Percentiles rank a stretch among this genome's conserved stretches.
phyloP scores from a whole-genome alignment of 2,797 vertebrate genomes.

The Fringilla coelebs region DNA sequence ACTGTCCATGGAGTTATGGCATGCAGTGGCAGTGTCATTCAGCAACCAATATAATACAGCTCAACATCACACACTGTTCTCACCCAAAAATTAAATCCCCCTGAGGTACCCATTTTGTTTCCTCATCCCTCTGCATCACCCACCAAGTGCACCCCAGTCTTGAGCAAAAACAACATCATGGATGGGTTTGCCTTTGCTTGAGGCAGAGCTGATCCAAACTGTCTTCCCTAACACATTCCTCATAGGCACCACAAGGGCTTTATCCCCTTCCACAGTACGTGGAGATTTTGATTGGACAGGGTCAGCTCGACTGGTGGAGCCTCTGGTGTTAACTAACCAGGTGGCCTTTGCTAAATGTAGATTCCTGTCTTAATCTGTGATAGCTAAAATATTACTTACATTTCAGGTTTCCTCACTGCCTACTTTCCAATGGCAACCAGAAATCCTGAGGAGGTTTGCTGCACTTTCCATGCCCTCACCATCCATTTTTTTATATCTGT shows the following conservation, averaged over 20 bases:
- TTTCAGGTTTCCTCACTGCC: neutral
- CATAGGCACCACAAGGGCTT: neutral
- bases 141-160: neutral
- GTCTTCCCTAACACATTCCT: neutral
- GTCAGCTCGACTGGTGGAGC: neutral
- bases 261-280: fast-evolving
- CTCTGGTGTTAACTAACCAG: neutral
- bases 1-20: neutral
- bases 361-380: neutral
- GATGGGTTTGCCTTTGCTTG: neutral
- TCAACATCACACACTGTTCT: neutral
- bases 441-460: neutral
- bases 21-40: neutral
- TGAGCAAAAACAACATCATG: fast-evolving
- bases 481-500: neutral
- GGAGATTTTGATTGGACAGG: neutral
- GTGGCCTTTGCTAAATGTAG: neutral
- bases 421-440: neutral
- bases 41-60: fast-evolving
- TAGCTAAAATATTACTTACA: neutral
- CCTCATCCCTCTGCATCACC: neutral
- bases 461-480: neutral
- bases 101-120: neutral
- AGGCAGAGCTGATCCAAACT: neutral
- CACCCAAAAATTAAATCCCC: neutral